These are phyloP conservation scores for Stichodactyla mertensii DNA, from an alignment of 64 coral and sea anemone species.

Conservation along the genomic window DNA sequence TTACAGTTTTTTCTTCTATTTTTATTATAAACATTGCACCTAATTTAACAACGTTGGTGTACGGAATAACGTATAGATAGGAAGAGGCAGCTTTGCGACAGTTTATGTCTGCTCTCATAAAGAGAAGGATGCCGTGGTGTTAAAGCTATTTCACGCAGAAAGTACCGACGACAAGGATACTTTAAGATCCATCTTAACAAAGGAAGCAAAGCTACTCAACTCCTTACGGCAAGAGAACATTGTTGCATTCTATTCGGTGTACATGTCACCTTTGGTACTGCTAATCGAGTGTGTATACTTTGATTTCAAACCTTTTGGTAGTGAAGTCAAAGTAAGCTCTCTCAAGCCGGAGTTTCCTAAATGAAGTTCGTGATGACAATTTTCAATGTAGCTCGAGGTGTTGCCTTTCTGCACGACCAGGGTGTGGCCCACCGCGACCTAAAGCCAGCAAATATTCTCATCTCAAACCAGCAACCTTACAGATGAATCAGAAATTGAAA, in stretches of 20 bases:
- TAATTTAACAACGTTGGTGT: neutral
- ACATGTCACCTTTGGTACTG: neutral
- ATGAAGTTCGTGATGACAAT: too few relatives aligned
- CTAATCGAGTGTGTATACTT: too few relatives aligned
- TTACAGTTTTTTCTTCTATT: too few relatives aligned
- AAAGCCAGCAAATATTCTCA: too few relatives aligned
- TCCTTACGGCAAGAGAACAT: neutral
- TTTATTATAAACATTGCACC: neutral
- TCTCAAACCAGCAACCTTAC: too few relatives aligned
- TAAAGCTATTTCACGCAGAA: neutral
- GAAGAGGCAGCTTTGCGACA: neutral
- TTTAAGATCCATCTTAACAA: neutral
- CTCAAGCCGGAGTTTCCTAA: too few relatives aligned
- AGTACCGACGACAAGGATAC: neutral
- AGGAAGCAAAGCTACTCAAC: neutral
- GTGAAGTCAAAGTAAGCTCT: too few relatives aligned
- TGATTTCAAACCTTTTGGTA: too few relatives aligned
- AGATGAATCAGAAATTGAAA: too few relatives aligned
- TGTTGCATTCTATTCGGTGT: neutral
- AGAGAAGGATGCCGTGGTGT: neutral
- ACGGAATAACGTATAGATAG: neutral
- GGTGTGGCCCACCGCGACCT: too few relatives aligned
- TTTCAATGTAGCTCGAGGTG: too few relatives aligned
- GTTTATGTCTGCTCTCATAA: neutral
- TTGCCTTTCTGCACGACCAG: too few relatives aligned